Evolutionary conservation across 2,797 vertebrate genomes (phyloP).

Genomic region (Galago senegalensis): DNA sequence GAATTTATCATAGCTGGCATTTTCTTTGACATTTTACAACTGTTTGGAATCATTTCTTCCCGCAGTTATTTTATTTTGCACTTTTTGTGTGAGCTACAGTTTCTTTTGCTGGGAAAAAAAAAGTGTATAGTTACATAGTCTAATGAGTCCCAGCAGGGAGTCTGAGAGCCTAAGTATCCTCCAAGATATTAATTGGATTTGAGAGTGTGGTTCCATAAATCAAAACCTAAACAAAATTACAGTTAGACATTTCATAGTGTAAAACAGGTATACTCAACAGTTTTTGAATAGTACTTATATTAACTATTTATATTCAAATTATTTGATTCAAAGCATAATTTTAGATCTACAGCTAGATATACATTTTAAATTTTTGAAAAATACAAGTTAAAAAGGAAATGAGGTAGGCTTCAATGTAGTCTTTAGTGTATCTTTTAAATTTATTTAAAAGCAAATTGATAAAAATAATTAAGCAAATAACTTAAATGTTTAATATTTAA

Average conservation of each 20-base stretch:
- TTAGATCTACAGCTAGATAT: not conserved
- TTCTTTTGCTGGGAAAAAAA: conserved; percentile 17
- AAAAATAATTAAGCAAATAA: not conserved
- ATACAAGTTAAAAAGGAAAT: not conserved
- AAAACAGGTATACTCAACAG: not conserved
- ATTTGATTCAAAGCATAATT: not conserved
- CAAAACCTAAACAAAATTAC: not conserved
- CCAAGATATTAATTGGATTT: not conserved
- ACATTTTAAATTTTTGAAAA: not conserved
- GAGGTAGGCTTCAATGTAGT: not conserved
- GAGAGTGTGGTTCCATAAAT: not conserved
- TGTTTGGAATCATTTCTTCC: conserved; percentile 38
- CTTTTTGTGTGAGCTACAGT: conserved; percentile 30
- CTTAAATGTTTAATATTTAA: not conserved
- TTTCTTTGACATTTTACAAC: conserved; percentile 79
- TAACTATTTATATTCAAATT: not conserved
- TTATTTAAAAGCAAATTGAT: not conserved
- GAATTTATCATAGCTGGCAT: conserved; percentile 64
- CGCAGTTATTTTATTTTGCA: conserved; percentile 3
- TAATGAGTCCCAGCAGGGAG: not conserved
- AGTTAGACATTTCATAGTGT: not conserved
- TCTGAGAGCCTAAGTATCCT: not conserved
- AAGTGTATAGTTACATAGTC: not conserved
- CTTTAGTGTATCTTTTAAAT: not conserved
- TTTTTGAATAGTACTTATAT: not conserved